Evolutionary conservation across 2,888 invertebrate genomes (phyloP), one percentile per base, ranked within the genome.

Genomic region (Ctena decussata): DNA sequence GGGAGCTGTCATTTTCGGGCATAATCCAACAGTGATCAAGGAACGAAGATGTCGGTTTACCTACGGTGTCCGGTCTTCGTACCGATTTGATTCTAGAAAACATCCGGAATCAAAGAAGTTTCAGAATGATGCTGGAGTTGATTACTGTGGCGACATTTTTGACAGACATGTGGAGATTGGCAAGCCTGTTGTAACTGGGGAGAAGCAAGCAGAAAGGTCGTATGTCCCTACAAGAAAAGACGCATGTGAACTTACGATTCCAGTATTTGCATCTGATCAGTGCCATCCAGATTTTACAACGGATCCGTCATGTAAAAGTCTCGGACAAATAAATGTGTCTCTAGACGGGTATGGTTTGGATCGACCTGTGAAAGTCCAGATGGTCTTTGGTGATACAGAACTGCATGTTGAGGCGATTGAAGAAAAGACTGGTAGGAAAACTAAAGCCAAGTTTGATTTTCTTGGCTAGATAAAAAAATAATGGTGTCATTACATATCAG

Each of bases 361-460:
- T 30, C n/a, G 12, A 12, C 27, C 85, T 11, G 87, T 85, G 0
- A 73, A 83, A n/a, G 72, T 85, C 0, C 6, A 8, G 37, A 83
- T 87, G 8, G 70, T 78, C 49, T 89, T 89, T 73, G 87, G 89
- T 27, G 80, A 79, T 24, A 89, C 89, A 0, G 89, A 89, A 57
- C 53, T 89, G 0, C 75, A 84, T 39, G 84, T 85, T 0, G 53
- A 57, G n/a, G 89, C 87, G 11, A 76, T 77, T 5, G 57, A 80
- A 37, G 49, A 72, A 69, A 35, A 53, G 21, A 81, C 84, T 3
- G 82, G 84, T 15, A 75, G 72, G 27, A 21, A 71, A 8, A 85
- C 85, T 21, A 74, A 37, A 18, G 84, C 79, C 0, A 44, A 39
- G 6, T 87, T 89, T 65, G 70, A 87, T 49, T 87, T 82, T 46